phyloP scores from a whole-genome alignment of 2,888 invertebrate species.

The Plagiodera versicolora region DNA sequence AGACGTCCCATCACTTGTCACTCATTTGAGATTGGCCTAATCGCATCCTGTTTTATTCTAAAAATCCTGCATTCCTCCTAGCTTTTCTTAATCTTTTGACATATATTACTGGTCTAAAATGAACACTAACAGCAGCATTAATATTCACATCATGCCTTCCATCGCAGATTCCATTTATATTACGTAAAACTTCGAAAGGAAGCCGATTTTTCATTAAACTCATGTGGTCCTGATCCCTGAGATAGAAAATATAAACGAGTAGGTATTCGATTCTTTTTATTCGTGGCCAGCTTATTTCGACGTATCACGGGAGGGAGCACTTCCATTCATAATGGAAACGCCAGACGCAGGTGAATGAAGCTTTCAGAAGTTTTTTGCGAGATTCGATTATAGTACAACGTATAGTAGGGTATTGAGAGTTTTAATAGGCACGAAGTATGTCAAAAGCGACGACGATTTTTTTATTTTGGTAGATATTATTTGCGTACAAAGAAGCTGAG shows the following conservation, averaged over 20 bases:
- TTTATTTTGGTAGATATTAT: too few relatives aligned
- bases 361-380: neutral
- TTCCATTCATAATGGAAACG: constrained; percentile 1
- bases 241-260: neutral
- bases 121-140: neutral
- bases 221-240: neutral
- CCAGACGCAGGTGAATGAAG: neutral
- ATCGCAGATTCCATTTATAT: neutral
- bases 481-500: too few relatives aligned
- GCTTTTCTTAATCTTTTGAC: too few relatives aligned
- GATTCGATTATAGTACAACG: neutral
- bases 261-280: neutral
- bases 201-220: neutral
- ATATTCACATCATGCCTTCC: neutral
- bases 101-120: neutral
- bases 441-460: too few relatives aligned
- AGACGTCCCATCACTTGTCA: too few relatives aligned
- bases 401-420: too few relatives aligned
- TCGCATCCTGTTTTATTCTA: too few relatives aligned
- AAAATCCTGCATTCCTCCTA: too few relatives aligned
- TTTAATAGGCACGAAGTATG: too few relatives aligned
- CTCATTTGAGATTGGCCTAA: too few relatives aligned
- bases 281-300: neutral
- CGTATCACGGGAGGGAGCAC: neutral
- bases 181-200: neutral